Conservation (phyloP, 2,113 vertebrate genomes). For the Camelus bactrianus region DNA sequence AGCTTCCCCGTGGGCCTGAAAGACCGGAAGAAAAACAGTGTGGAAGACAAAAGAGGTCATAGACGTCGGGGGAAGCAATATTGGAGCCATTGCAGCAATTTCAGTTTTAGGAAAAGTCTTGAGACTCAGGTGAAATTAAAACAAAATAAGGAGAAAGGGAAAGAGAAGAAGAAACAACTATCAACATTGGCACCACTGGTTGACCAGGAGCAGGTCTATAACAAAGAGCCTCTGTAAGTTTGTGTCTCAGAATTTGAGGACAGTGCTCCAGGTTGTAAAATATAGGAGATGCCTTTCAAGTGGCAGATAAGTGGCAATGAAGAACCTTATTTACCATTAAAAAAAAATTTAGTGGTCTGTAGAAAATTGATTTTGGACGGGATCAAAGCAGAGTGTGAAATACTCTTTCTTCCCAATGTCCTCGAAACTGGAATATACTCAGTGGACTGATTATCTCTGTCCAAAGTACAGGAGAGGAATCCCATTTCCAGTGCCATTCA, state of each 20-base stretch:
- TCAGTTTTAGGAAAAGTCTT: neutral
- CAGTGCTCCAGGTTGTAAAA: neutral
- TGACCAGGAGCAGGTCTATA: neutral
- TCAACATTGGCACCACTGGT: neutral
- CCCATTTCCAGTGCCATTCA: neutral
- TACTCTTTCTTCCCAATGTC: neutral
- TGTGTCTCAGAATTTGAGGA: neutral
- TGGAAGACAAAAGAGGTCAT: neutral
- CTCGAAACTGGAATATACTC: neutral
- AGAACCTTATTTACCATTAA: neutral
- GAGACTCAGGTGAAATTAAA: neutral
- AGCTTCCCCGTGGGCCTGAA: neutral
- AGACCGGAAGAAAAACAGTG: neutral
- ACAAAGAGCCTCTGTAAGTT: neutral
- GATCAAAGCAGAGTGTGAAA: neutral
- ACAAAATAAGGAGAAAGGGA: neutral
- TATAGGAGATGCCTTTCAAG: neutral
- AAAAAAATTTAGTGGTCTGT: neutral
- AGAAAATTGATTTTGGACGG: neutral
- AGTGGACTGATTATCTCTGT: neutral
- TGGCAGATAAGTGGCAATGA: neutral
- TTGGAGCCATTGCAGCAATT: neutral
- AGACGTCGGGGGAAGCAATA: neutral
- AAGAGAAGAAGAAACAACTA: neutral
- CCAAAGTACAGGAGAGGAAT: neutral